These are phyloP conservation scores for Diceros bicornis DNA, from an alignment of 2,797 vertebrate species.

Conservation along the genomic window DNA sequence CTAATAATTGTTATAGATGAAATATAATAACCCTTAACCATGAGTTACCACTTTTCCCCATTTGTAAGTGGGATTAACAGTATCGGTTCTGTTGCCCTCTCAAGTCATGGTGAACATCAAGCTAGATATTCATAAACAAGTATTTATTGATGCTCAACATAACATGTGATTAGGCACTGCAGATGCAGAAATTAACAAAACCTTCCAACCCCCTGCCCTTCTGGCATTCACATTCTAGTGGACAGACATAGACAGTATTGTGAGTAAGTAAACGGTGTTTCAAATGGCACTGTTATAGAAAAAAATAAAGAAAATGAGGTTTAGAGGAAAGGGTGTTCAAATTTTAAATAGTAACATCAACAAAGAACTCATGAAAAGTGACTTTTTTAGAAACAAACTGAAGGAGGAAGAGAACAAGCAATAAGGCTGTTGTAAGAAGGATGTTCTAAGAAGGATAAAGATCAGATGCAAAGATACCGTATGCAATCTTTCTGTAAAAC, in stretches of 20 bases:
- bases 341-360: background rate
- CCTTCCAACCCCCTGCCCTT: background rate
- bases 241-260: accelerated
- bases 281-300: background rate
- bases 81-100: background rate
- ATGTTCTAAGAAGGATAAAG: background rate
- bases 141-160: background rate
- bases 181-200: background rate
- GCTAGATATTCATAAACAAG: background rate
- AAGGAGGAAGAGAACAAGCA: background rate
- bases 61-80: background rate
- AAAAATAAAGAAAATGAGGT: background rate
- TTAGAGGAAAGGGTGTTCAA: background rate
- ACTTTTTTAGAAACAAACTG: background rate
- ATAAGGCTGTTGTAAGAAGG: background rate
- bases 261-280: background rate
- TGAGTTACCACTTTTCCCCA: background rate
- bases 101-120: background rate
- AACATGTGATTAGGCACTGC: accelerated
- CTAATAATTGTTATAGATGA: background rate
- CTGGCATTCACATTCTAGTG: background rate
- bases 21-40: background rate
- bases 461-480: background rate
- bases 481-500: background rate
- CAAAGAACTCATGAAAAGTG: background rate